Percentiles rank a stretch among this genome's conserved stretches.
phyloP scores from a whole-genome alignment of 2,113 vertebrate genomes.

The Panthera uncia region DNA sequence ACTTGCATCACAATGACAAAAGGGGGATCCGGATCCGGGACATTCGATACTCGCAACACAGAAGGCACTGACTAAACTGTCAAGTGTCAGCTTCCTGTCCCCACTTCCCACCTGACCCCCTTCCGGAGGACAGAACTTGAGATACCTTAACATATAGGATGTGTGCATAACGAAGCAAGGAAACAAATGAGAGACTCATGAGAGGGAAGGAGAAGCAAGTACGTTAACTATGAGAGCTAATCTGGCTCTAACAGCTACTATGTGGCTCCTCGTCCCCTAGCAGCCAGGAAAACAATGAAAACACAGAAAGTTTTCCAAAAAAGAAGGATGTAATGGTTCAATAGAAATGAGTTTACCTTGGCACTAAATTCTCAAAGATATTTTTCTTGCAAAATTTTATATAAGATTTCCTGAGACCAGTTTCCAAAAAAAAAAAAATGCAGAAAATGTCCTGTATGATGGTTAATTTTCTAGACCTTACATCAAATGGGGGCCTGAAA shows the following conservation, averaged over 20 bases:
- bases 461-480: not conserved
- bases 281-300: not conserved
- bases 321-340: not conserved
- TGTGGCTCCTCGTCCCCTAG: not conserved
- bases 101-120: not conserved
- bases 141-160: not conserved
- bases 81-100: not conserved
- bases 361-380: not conserved
- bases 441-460: not conserved
- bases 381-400: conserved; percentile 4
- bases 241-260: not conserved
- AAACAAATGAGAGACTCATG: not conserved
- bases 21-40: not conserved
- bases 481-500: not conserved
- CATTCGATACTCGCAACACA: not conserved
- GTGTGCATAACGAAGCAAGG: not conserved
- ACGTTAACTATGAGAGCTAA: not conserved
- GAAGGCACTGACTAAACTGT: not conserved
- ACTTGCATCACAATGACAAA: not conserved
- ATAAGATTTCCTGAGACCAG: not conserved
- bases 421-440: not conserved
- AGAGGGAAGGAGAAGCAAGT: not conserved
- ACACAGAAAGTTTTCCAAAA: not conserved
- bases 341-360: not conserved
- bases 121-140: not conserved